Evolutionary conservation across 2,888 invertebrate genomes (phyloP).

Genomic region (Anarsia innoxiella): DNA sequence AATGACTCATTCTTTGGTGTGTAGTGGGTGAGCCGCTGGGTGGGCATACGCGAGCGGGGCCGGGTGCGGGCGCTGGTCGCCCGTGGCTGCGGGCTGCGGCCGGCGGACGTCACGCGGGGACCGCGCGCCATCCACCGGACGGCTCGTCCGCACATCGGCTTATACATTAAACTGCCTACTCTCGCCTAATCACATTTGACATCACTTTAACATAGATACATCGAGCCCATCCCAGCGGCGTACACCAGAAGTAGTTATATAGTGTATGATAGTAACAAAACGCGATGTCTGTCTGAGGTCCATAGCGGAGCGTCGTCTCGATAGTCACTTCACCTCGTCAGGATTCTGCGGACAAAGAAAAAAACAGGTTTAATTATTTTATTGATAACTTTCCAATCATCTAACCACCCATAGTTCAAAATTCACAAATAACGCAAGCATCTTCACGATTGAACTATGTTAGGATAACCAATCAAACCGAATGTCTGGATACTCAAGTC

Average conservation of each 20-base stretch:
- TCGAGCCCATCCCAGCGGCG: constrained; percentile 26
- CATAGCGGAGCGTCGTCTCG: constrained; percentile 26
- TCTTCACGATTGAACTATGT: too few relatives aligned
- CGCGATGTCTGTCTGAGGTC: constrained; percentile 27
- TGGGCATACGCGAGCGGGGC: constrained; percentile 19
- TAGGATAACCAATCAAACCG: too few relatives aligned
- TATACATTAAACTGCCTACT: constrained; percentile 11
- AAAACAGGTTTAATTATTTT: too few relatives aligned
- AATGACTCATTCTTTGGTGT: constrained; percentile 51
- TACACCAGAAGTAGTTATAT: constrained; percentile 23
- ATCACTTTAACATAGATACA: neutral
- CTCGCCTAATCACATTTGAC: neutral
- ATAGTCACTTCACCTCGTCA: too few relatives aligned
- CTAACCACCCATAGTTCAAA: too few relatives aligned
- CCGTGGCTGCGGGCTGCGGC: constrained; percentile 64
- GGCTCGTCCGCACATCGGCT: constrained; percentile 48
- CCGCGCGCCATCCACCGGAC: constrained; percentile 36
- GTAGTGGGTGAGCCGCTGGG: constrained; percentile 17
- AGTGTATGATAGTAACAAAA: constrained; percentile 16
- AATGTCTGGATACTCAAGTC: too few relatives aligned
- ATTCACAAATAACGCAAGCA: too few relatives aligned
- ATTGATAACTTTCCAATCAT: too few relatives aligned
- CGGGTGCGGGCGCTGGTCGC: constrained; percentile 39
- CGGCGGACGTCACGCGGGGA: constrained; percentile 33
- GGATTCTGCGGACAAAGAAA: too few relatives aligned